phyloP scores from a whole-genome alignment of 2,888 invertebrate species.

The Bellardia pandia region DNA sequence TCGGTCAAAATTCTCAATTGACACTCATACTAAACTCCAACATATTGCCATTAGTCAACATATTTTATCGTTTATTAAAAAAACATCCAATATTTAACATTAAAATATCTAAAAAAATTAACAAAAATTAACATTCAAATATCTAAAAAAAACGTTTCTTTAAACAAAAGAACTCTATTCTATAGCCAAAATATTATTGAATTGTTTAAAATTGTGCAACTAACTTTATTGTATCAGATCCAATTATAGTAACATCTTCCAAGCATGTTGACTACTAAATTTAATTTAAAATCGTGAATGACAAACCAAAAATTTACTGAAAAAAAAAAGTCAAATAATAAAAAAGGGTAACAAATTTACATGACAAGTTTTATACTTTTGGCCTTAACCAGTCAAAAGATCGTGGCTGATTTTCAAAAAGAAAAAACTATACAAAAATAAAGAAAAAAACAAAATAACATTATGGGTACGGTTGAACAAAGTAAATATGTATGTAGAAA shows the following conservation, averaged over 20 bases:
- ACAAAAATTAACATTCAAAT: not conserved
- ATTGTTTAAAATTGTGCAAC: conserved; percentile 38
- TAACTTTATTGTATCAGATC: conserved; percentile 34
- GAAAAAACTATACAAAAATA: conserved; percentile 34
- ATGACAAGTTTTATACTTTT: conserved; percentile 71
- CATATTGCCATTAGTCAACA: too few relatives aligned
- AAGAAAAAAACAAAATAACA: not conserved
- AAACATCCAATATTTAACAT: too few relatives aligned
- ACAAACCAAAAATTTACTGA: conserved; percentile 27
- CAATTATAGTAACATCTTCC: conserved; percentile 42
- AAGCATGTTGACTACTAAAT: conserved; percentile 49
- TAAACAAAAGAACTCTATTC: conserved; percentile 12
- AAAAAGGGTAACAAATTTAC: conserved; percentile 67
- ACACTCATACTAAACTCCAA: too few relatives aligned
- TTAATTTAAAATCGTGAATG: conserved; percentile 54
- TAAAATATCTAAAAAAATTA: not conserved
- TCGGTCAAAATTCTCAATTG: too few relatives aligned
- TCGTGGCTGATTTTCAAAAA: conserved; percentile 56
- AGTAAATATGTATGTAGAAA: not conserved
- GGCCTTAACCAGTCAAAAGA: conserved; percentile 68
- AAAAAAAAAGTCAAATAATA: conserved; percentile 17
- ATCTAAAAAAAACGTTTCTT: not conserved
- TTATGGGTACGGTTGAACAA: conserved; percentile 41
- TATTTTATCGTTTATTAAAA: too few relatives aligned
- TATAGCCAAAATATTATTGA: conserved; percentile 4